Base-by-base conservation (phyloP, 2,797 vertebrate genomes). In the Peromyscus attwateri region DNA sequence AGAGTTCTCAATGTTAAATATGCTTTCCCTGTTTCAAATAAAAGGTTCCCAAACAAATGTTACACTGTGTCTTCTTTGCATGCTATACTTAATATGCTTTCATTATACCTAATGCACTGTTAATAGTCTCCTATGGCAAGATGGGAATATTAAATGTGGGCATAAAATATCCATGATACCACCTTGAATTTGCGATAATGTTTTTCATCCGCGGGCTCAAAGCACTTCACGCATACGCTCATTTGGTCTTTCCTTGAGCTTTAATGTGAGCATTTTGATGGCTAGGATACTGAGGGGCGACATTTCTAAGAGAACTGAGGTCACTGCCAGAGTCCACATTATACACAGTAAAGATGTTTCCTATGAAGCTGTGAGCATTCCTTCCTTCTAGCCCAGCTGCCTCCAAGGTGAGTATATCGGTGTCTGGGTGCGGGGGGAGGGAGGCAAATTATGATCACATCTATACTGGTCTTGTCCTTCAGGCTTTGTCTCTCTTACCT, bases 401-500 rank as follows among this genome's bases (percentile, higher is more conserved):
- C 82, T 64, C 10, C n/a, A 49, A 34, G 66, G 29, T 34, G 31
- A 55, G 17, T 77, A 11, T 34, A n/a, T 25, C 43, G 2, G 37
- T 7, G 94, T 70, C 37, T n/a, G 0, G 2, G 27, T 5, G 21
- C n/a, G 5, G 3, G 14, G 10, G 25, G 3, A 14, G 10, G 27
- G 25, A 6, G 52, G 3, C 55, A 19, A 37, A 34, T 52, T 13
- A 0, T 21, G 11, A 76, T 25, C 29, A 0, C n/a, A 64, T 6
- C 2, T n/a, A 82, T 43, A 76, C 60, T 77, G 34, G 9, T 60
- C 7, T 81, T 95, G 49, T 2, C 66, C n/a, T 92, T 40, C 34
- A 1, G 49, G 76, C 16, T 91, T 31, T 57, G 6, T 76, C 82
- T 96, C 62, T 95, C 98, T 99, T 99, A 99, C 99, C 99, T 99